Evolutionary conservation across 2,888 invertebrate genomes (phyloP), one percentile per base, ranked within the genome.

Genomic region (Cynaeus angustus): DNA sequence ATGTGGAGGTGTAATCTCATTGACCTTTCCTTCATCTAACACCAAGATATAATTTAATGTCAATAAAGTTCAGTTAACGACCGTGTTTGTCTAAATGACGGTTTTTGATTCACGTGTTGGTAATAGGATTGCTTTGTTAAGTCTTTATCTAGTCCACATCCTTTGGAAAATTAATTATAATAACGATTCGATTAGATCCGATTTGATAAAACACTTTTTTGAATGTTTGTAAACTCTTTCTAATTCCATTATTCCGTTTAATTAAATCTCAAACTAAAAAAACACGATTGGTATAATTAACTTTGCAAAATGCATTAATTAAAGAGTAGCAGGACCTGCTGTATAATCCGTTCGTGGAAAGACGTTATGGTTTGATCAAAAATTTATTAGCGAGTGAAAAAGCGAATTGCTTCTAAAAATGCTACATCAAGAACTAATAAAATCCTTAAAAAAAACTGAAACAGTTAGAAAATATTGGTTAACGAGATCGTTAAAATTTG

Each of bases 81-180:
- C 52, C 64, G 37, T 64, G 64, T 64, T 64, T 50, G 64, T 64
- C 28, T 64, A 64, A 64, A 21, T 64, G 64, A 52, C 53, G 43
- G 52, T 62, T 62, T 38, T 46, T 8, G 28, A 38, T 50, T 62
- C 43, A 43, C 58, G 46, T n/a, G n/a, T 30, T 7, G 9, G 52
- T 30, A 21, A 52, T 30, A 10, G 52, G n/a, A 14, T 33, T 21
- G 52, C 50, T 50, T 50, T 50, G 50, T 50, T 38, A 38, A 55
- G 26, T 41, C 28, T 43, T 28, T 13, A 16, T 28, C 41, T 3
- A 7, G 16, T 38, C 55, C 55, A 37, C 13, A 45, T 46, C 13
- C 48, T 28, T 61, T 48, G 30, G 14, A 48, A 46, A 61, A 48
- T 26, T 61, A 61, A 61, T 61, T 61, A 53, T 56, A 7, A 21